phyloP scores from a whole-genome alignment of 2,888 invertebrate species.

The Phlogophora meticulosa region DNA sequence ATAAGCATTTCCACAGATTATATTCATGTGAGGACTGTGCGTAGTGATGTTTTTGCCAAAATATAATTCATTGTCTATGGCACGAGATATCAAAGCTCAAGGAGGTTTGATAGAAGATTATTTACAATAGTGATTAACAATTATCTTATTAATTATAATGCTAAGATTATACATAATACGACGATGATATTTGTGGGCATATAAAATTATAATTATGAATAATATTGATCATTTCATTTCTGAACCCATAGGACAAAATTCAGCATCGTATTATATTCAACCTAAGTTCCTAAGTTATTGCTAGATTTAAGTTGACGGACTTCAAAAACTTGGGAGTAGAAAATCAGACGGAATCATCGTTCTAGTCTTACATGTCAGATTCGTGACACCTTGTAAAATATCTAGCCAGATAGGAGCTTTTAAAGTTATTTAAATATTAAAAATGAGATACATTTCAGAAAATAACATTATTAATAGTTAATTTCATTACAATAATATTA shows the following conservation, averaged over 20 bases:
- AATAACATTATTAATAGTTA: constrained; percentile 18
- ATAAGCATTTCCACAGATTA: constrained; percentile 77
- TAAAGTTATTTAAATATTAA: constrained; percentile 19
- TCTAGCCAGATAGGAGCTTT: constrained; percentile 15
- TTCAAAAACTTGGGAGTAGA: constrained; percentile 78
- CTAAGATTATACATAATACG: constrained; percentile 59
- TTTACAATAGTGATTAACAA: constrained; percentile 78
- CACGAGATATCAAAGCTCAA: constrained; percentile 83
- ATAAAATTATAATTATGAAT: neutral
- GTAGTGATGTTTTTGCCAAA: constrained; percentile 70
- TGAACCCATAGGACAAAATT: constrained; percentile 10
- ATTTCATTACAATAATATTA: constrained; percentile 26
- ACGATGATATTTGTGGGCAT: constrained; percentile 32
- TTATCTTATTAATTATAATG: constrained; percentile 53
- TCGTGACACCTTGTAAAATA: constrained; percentile 25
- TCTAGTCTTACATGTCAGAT: constrained; percentile 45
- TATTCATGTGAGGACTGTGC: constrained; percentile 73
- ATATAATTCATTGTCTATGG: constrained; percentile 80
- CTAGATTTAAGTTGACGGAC: constrained; percentile 61
- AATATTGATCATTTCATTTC: constrained; percentile 1
- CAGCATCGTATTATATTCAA: constrained; percentile 29
- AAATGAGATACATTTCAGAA: constrained; percentile 45
- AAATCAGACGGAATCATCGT: constrained; percentile 80
- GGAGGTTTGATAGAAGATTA: constrained; percentile 79
- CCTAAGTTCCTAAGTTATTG: constrained; percentile 45